phyloP scores from a whole-genome alignment of 2,888 invertebrate species.

The Phaedon cochleariae region DNA sequence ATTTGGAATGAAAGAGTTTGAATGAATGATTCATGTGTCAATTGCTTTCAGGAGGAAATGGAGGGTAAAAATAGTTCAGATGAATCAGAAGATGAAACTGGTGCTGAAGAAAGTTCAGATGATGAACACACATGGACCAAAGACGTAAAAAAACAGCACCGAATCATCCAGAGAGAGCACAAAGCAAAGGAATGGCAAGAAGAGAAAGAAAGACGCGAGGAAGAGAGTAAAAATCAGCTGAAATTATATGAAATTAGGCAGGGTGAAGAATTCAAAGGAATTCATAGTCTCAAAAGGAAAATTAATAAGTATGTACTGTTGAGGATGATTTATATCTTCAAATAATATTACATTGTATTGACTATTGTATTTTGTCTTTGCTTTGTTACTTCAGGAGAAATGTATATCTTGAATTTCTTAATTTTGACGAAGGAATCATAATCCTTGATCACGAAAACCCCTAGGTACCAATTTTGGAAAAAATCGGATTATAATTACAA shows the following conservation, averaged over 20 bases:
- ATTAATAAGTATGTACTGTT: slow-evolving; percentile 62
- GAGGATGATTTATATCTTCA: neutral
- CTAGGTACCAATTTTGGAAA: too few relatives aligned
- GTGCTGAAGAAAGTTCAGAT: slow-evolving; percentile 71
- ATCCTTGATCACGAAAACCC: too few relatives aligned
- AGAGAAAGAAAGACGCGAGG: slow-evolving; percentile 54
- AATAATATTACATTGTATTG: too few relatives aligned
- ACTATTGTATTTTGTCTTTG: too few relatives aligned
- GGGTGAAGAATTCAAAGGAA: slow-evolving; percentile 68
- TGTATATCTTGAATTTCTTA: too few relatives aligned
- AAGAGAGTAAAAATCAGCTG: slow-evolving; percentile 59
- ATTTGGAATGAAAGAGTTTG: slow-evolving; percentile 1
- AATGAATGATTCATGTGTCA: neutral
- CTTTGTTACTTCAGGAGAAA: too few relatives aligned
- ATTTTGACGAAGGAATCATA: too few relatives aligned
- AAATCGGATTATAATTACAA: too few relatives aligned
- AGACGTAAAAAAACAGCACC: slow-evolving; percentile 81
- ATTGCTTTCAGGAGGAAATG: slow-evolving; percentile 53
- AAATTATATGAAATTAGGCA: slow-evolving; percentile 71
- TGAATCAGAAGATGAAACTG: slow-evolving; percentile 51
- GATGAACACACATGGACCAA: slow-evolving; percentile 83
- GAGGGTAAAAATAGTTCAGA: slow-evolving; percentile 63
- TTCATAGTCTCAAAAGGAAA: slow-evolving; percentile 64
- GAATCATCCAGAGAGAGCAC: slow-evolving; percentile 68
- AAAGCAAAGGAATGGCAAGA: slow-evolving; percentile 58